Evolutionary conservation across 2,888 invertebrate genomes (phyloP).

Genomic region (Synanthedon vespiformis): DNA sequence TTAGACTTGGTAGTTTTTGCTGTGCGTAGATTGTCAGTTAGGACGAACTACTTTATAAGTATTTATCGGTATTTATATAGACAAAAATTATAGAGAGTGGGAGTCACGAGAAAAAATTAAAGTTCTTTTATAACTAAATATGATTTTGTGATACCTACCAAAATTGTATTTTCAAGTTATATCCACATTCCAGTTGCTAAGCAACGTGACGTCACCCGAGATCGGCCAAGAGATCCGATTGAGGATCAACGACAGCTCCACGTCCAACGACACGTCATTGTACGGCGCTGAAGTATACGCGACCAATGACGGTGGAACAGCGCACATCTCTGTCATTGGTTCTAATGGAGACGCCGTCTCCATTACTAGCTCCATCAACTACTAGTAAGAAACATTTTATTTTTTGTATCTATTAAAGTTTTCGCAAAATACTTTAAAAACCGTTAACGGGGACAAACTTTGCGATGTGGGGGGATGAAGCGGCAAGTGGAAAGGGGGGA

Average conservation of each 20-base stretch:
- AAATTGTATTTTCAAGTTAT: neutral
- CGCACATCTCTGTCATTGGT: slow-evolving; percentile 88
- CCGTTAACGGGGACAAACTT: no score
- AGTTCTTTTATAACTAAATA: neutral
- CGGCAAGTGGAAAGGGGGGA: no score
- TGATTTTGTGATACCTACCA: neutral
- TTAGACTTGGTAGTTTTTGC: no score
- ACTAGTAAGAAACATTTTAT: slow-evolving; percentile 60
- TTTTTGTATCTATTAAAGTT: no score
- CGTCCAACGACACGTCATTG: slow-evolving; percentile 71
- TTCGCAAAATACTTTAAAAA: no score
- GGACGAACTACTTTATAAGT: no score
- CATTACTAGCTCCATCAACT: slow-evolving; percentile 91
- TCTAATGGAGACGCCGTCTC: slow-evolving; percentile 93
- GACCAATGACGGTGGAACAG: slow-evolving; percentile 81
- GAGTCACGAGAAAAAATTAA: neutral
- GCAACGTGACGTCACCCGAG: slow-evolving; percentile 72
- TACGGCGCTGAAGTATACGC: slow-evolving; percentile 76
- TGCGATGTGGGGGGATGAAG: no score
- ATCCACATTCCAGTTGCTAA: slow-evolving; percentile 58
- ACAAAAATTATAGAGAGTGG: no score
- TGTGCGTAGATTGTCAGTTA: no score
- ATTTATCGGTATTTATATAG: no score
- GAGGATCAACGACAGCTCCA: slow-evolving; percentile 75
- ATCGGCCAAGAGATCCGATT: slow-evolving; percentile 70